Base-by-base conservation (phyloP, 2,888 invertebrate genomes). In the Idaea biselata region DNA sequence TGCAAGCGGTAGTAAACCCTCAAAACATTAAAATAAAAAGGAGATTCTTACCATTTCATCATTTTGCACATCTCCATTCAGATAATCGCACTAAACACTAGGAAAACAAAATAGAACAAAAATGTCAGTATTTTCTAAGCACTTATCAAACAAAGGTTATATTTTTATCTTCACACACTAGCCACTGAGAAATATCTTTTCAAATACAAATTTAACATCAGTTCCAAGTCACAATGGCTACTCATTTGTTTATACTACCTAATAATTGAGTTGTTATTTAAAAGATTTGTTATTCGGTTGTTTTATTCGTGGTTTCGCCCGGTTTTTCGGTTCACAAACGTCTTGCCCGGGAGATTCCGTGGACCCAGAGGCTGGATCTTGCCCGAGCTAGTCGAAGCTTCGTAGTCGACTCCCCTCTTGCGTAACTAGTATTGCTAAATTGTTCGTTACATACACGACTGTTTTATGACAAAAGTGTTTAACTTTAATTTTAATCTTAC, bases 321-420 rank as follows among this genome's bases (percentile, higher is more conserved):
- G 74, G 70, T 75, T 79, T 71, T 65, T 67, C 70, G 73, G 75
- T 44, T 44, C 44, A 11, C 44, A 14, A 58, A 65, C 68, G 68
- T 68, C 62, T 63, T 75, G 78, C 82, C 88, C 85, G 87, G 88
- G 88, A 83, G 80, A 82, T 84, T 78, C 77, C 80, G 68, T 84
- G 82, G 83, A 86, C 76, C 79, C 87, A 81, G 90, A 86, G 86
- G 87, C 90, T 87, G 90, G 85, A 79, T 89, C 88, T 76, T 77
- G 80, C 78, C 76, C 79, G 81, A 65, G 77, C 67, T 79, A 78
- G 80, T 89, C 80, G 91, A 87, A 90, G 89, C 89, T 87, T 73
- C 89, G 74, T 88, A 89, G 67, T 73, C 79, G 70, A 77, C 82
- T 83, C 84, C 86, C 86, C 89, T 88, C 90, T 91, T 91, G 91